phyloP scores from a whole-genome alignment of 30 jellyfish, hydroid and myxozoan species.

The Hydractinia echinata region DNA sequence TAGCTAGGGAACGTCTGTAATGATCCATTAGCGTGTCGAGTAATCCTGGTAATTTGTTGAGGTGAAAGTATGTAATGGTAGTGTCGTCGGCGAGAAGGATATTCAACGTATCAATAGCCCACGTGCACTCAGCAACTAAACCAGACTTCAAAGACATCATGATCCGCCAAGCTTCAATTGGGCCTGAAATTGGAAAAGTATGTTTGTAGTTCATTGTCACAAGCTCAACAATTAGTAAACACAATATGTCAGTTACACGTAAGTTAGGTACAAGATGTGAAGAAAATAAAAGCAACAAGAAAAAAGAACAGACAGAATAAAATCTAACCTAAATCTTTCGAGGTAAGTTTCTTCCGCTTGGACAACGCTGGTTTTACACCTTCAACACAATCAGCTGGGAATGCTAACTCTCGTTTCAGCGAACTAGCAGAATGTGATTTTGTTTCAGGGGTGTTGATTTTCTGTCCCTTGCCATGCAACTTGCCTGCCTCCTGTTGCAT shows the following conservation, averaged over 20 bases:
- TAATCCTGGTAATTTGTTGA: constrained; percentile 95
- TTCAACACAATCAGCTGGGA: constrained; percentile 94
- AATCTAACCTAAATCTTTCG: constrained; percentile 84
- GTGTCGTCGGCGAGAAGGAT: constrained; percentile 81
- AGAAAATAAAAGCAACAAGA: not conserved
- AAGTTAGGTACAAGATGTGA: not conserved
- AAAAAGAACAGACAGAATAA: not conserved
- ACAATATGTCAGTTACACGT: not conserved
- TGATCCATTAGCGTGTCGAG: constrained; percentile 95
- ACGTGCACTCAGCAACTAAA: constrained; percentile 93
- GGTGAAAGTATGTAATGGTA: constrained; percentile 90
- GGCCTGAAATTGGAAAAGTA: constrained; percentile 48
- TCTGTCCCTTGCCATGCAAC: constrained; percentile 53
- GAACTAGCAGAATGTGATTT: constrained; percentile 15
- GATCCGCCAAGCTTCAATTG: constrained; percentile 99
- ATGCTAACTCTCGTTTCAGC: constrained; percentile 61
- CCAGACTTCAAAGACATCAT: constrained; percentile 99
- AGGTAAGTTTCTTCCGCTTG: constrained; percentile 67
- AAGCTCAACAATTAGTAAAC: no score
- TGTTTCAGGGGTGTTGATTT: constrained; percentile 47
- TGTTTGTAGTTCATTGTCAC: no score
- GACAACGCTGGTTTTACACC: constrained; percentile 64
- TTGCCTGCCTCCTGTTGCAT: constrained; percentile 24
- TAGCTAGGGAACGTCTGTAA: constrained; percentile 82
- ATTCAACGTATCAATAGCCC: constrained; percentile 98